Evolutionary conservation across 2,888 invertebrate species (phyloP).

Genomic region (Microctonus hyperodae): DNA sequence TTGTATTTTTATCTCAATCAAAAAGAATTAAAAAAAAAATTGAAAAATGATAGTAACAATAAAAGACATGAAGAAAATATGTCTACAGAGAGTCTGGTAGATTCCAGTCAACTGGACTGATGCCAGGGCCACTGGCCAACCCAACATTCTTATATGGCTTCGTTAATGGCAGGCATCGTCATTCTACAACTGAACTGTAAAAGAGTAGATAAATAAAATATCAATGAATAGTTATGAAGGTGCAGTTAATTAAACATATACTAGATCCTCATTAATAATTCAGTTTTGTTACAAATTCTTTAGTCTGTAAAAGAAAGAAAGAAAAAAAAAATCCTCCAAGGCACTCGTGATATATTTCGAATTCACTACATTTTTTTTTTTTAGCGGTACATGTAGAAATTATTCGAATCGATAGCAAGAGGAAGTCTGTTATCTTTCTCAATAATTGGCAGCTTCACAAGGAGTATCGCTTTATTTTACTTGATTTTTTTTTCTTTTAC

Average conservation of each 20-base stretch:
- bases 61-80: constrained; percentile 3
- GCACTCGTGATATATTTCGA: too few relatives aligned
- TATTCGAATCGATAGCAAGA: constrained; percentile 29
- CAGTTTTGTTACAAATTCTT: too few relatives aligned
- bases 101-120: constrained; percentile 48
- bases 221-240: not conserved
- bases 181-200: constrained; percentile 25
- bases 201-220: constrained; percentile 7
- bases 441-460: constrained; percentile 51
- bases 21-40: not conserved
- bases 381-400: constrained; percentile 37
- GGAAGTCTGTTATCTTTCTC: constrained; percentile 17
- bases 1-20: too few relatives aligned
- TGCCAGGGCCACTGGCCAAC: constrained; percentile 49
- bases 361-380: not conserved
- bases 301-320: too few relatives aligned
- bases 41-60: not conserved
- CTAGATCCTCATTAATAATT: too few relatives aligned
- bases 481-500: constrained; percentile 7
- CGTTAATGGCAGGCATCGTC: constrained; percentile 38
- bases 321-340: too few relatives aligned
- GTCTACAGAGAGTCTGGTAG: constrained; percentile 38
- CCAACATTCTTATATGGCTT: constrained; percentile 31
- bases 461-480: constrained; percentile 27
- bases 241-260: too few relatives aligned